Percentiles rank a stretch among this genome's conserved stretches.
Evolutionary conservation across 2,888 invertebrate genomes (phyloP).

Genomic region (Acleris emargana): DNA sequence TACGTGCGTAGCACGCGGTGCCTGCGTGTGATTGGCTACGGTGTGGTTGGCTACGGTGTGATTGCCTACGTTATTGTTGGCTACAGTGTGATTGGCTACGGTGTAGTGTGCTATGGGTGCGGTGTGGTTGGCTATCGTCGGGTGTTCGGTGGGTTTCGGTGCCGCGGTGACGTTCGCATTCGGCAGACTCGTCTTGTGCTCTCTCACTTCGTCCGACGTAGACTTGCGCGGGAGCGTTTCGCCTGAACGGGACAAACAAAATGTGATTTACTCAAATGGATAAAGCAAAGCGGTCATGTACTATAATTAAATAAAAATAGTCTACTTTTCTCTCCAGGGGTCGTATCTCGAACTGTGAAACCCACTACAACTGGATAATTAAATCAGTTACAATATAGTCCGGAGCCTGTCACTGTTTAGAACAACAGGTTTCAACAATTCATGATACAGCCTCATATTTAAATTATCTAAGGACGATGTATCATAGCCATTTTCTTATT

Average conservation of each 20-base stretch:
- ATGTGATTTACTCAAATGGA: conserved; percentile 16
- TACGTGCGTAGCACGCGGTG: conserved; percentile 42
- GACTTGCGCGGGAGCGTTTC: conserved; percentile 69
- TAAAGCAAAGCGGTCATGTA: conserved; percentile 6
- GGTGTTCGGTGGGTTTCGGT: conserved; percentile 56
- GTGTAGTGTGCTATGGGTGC: conserved; percentile 24
- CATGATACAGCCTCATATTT: too few relatives aligned
- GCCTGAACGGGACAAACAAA: conserved; percentile 49
- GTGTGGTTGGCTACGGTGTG: conserved; percentile 20
- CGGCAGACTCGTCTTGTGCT: conserved; percentile 68
- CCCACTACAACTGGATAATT: too few relatives aligned
- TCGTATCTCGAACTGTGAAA: too few relatives aligned
- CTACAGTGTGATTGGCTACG: conserved; percentile 1
- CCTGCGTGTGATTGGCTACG: conserved; percentile 58
- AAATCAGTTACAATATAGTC: too few relatives aligned
- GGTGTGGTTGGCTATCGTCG: conserved; percentile 38
- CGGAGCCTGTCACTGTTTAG: too few relatives aligned
- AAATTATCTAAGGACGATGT: too few relatives aligned
- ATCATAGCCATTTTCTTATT: too few relatives aligned
- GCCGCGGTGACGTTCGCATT: conserved; percentile 61
- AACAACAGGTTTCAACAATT: too few relatives aligned
- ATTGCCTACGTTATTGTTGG: neutral
- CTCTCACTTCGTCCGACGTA: conserved; percentile 76
- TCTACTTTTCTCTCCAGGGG: too few relatives aligned
- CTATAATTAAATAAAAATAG: neutral